These are phyloP conservation scores for Auanema sp. DNA, from an alignment of 2,888 invertebrate genomes.

Conservation along the genomic window DNA sequence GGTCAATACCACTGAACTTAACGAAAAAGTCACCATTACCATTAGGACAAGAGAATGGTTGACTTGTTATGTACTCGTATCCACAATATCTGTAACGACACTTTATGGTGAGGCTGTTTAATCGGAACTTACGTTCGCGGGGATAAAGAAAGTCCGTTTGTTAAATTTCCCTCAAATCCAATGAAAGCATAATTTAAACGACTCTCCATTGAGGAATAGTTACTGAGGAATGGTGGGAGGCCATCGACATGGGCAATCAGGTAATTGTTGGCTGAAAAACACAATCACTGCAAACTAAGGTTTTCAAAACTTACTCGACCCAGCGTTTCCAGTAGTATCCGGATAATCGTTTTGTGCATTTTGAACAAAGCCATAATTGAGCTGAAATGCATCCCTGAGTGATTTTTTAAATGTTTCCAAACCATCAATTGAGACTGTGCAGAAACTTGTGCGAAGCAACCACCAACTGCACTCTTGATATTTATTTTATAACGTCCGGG, in stretches of 20 bases:
- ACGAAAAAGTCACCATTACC: constrained; percentile 7
- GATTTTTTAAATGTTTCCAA: not conserved
- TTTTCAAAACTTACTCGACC: constrained; percentile 29
- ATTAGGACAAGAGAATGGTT: not conserved
- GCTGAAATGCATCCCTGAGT: constrained; percentile 18
- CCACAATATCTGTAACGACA: not conserved
- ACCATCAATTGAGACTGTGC: constrained; percentile 50
- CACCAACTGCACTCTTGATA: constrained; percentile 31
- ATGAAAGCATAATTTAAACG: constrained; percentile 49
- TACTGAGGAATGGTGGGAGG: constrained; percentile 33
- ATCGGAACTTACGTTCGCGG: constrained; percentile 18
- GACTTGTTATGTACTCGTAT: not conserved
- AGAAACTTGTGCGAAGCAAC: constrained; percentile 44
- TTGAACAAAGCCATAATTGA: constrained; percentile 49
- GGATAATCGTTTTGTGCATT: constrained; percentile 45
- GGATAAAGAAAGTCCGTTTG: constrained; percentile 27
- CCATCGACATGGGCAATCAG: constrained; percentile 41
- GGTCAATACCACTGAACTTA: constrained; percentile 54
- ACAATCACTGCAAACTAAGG: not conserved
- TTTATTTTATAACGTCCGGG: constrained; percentile 46
- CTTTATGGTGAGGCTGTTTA: not conserved
- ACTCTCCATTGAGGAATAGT: constrained; percentile 42
- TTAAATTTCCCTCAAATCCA: constrained; percentile 30
- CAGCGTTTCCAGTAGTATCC: constrained; percentile 35
- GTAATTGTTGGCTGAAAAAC: constrained; percentile 40